These are phyloP conservation scores for Acridotheres tristis DNA, from an alignment of 2,797 vertebrate genomes.

Conservation along the genomic window DNA sequence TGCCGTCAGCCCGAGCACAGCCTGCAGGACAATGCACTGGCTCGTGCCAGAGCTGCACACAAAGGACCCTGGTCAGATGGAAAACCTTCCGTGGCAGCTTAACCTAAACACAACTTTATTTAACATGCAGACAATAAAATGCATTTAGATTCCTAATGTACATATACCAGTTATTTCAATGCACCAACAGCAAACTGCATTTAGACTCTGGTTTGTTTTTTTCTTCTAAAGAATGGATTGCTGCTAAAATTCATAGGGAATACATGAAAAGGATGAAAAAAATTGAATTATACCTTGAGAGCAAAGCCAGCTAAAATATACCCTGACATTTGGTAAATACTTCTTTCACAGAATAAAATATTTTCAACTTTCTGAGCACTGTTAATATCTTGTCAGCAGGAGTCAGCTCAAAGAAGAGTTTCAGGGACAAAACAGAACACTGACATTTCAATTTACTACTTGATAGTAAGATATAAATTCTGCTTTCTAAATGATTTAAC, in stretches of 20 bases:
- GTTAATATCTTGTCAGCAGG: slow-evolving; percentile 46
- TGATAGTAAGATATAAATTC: slow-evolving; percentile 32
- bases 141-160: not conserved
- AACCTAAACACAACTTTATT: not conserved
- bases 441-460: slow-evolving; percentile 57
- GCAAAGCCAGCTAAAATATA: not conserved
- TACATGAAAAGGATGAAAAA: not conserved
- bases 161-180: not conserved
- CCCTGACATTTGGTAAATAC: not conserved
- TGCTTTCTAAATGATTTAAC: slow-evolving; percentile 43
- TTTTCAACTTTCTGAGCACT: slow-evolving; percentile 25
- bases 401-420: slow-evolving; percentile 28
- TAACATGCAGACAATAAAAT: not conserved
- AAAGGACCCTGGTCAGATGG: not conserved
- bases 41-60: not conserved
- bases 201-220: not conserved
- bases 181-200: not conserved
- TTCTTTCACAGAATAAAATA: slow-evolving; percentile 11
- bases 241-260: slow-evolving; percentile 19
- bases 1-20: not conserved
- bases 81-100: not conserved
- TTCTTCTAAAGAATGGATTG: not conserved
- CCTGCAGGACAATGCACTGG: not conserved
- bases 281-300: not conserved
- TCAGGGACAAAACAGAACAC: slow-evolving; percentile 19